phyloP scores from a whole-genome alignment of 1,140 invertebrate genomes.

The Augochlora pura region DNA sequence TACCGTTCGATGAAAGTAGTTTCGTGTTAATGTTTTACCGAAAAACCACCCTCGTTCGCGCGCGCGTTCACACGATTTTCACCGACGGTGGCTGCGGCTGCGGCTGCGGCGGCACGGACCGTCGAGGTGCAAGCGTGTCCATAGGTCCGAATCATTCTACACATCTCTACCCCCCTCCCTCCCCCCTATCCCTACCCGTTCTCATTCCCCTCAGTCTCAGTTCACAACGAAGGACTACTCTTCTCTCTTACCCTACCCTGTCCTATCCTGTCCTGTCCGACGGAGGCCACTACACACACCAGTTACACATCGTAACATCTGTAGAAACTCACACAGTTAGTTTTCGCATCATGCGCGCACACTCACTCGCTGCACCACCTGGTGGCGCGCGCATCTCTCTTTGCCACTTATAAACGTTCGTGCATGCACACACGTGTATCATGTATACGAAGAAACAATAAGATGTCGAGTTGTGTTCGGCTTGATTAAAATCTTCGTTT shows the following conservation, averaged over 20 bases:
- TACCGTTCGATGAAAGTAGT: constrained; percentile 12
- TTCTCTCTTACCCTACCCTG: constrained; percentile 53
- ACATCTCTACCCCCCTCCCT: constrained; percentile 57
- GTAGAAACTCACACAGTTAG: constrained; percentile 57
- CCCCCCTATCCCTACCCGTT: not conserved
- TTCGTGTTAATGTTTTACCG: constrained; percentile 52
- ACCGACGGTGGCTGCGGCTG: constrained; percentile 62
- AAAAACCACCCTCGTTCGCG: constrained; percentile 66
- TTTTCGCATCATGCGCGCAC: constrained; percentile 51
- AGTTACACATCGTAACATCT: constrained; percentile 39
- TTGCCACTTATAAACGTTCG: constrained; percentile 34
- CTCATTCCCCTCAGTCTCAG: constrained; percentile 21
- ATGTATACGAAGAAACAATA: constrained; percentile 21
- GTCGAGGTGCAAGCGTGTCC: constrained; percentile 71
- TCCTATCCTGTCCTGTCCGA: constrained; percentile 49
- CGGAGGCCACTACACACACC: constrained; percentile 39
- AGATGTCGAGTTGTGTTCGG: constrained; percentile 12
- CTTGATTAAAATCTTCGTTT: constrained; percentile 17
- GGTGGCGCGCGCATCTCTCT: constrained; percentile 61
- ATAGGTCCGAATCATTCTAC: constrained; percentile 70
- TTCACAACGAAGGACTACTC: constrained; percentile 50
- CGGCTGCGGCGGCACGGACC: constrained; percentile 59
- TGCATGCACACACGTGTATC: constrained; percentile 23
- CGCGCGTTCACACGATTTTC: constrained; percentile 72
- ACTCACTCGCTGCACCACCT: constrained; percentile 58